A percentile compares a stretch with the other conserved stretches of the same genome.
Conservation (phyloP, 2,113 vertebrate species). For the Hymenochirus boettgeri region DNA sequence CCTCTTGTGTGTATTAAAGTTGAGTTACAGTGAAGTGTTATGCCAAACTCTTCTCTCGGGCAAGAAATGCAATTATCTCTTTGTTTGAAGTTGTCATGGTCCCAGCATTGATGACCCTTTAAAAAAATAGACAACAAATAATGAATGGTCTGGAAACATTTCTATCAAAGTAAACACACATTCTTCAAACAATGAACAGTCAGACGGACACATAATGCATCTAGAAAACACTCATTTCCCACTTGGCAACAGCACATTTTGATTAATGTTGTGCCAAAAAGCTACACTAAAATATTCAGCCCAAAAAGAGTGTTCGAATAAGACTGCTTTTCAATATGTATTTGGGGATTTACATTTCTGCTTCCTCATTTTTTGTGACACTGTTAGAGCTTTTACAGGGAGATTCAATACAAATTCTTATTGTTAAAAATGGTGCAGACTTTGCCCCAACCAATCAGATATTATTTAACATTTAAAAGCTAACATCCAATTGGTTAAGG, state of each 20-base stretch:
- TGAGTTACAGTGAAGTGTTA: conserved; percentile 15
- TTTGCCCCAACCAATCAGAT: no score
- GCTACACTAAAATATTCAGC: conserved; percentile 12
- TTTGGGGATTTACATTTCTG: background rate
- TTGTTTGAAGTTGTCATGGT: conserved; percentile 28
- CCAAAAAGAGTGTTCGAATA: conserved; percentile 1
- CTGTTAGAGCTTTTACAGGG: no score
- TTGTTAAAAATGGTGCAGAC: no score
- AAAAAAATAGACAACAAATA: conserved; percentile 21
- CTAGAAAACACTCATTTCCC: conserved; percentile 18
- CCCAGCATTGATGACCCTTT: conserved; percentile 27
- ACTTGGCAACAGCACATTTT: conserved; percentile 18
- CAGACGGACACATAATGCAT: background rate
- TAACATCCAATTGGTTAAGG: no score
- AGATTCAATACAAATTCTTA: no score
- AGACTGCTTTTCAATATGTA: conserved; percentile 6
- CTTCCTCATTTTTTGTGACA: no score
- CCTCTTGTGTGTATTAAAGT: conserved; percentile 24
- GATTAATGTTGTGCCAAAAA: conserved; percentile 29
- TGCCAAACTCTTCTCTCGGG: conserved; percentile 8
- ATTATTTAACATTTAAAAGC: no score
- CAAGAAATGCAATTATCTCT: conserved; percentile 34
- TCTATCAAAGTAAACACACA: conserved; percentile 20
- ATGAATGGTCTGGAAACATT: conserved; percentile 19
- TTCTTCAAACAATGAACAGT: conserved; percentile 7